phyloP scores from a whole-genome alignment of 2,113 vertebrate species.

The Sitta europaea region DNA sequence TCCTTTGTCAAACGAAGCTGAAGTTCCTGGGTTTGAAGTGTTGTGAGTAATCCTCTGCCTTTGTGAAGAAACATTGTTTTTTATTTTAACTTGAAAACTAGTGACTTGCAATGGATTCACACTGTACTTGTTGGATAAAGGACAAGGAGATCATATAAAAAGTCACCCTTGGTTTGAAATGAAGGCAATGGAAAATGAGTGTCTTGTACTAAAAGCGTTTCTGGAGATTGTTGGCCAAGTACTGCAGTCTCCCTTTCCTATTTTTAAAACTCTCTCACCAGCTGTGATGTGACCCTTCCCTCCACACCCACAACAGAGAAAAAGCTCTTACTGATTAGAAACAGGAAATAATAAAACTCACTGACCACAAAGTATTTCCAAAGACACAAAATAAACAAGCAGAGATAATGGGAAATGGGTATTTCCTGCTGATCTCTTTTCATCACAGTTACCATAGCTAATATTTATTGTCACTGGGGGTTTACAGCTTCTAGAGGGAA shows the following conservation, averaged over 20 bases:
- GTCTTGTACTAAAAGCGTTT: neutral
- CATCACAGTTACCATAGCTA: neutral
- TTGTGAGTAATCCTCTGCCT: neutral
- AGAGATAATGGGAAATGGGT: neutral
- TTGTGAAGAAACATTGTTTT: neutral
- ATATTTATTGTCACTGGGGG: neutral
- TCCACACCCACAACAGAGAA: neutral
- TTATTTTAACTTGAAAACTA: neutral
- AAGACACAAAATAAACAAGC: neutral
- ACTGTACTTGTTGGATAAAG: neutral
- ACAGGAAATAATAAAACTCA: slow-evolving; percentile 38
- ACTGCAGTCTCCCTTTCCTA: neutral
- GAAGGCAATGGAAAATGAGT: neutral
- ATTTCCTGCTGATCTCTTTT: slow-evolving; percentile 5
- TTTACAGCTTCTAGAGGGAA: neutral
- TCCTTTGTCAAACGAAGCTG: neutral
- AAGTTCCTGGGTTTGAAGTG: neutral
- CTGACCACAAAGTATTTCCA: slow-evolving; percentile 1
- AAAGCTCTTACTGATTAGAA: neutral
- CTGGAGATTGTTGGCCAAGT: neutral
- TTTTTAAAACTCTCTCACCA: neutral
- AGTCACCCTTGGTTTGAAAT: neutral
- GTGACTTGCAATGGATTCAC: rapidly evolving
- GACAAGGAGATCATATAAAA: neutral
- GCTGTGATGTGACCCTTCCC: neutral